These are phyloP conservation scores for Hetaerina titia DNA, from an alignment of 2,888 invertebrate species.

Conservation along the genomic window DNA sequence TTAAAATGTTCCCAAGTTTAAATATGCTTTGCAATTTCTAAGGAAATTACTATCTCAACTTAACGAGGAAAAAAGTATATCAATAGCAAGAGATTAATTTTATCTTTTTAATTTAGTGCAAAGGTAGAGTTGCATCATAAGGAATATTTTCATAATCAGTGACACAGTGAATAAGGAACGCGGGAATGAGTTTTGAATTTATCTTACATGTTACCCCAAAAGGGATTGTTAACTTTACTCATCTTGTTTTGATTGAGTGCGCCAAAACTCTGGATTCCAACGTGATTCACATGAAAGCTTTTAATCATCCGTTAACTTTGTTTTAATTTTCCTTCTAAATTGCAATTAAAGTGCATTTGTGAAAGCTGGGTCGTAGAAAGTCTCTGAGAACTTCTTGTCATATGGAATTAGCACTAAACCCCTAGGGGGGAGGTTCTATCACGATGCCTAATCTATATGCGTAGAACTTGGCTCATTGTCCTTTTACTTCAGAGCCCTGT, in stretches of 20 bases:
- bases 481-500: conserved; percentile 46
- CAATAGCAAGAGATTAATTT: too few relatives aligned
- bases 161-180: too few relatives aligned
- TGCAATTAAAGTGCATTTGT: conserved; percentile 40
- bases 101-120: too few relatives aligned
- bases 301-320: conserved; percentile 38
- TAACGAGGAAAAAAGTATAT: too few relatives aligned
- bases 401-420: conserved; percentile 34
- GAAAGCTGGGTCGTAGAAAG: not conserved
- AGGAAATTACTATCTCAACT: too few relatives aligned
- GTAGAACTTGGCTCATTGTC: conserved; percentile 63
- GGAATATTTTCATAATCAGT: too few relatives aligned
- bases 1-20: too few relatives aligned
- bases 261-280: not conserved
- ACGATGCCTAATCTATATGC: conserved; percentile 54
- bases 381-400: conserved; percentile 48
- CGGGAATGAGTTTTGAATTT: not conserved
- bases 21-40: too few relatives aligned
- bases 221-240: not conserved
- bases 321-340: conserved; percentile 26
- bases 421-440: conserved; percentile 34
- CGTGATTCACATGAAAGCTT: not conserved
- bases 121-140: too few relatives aligned
- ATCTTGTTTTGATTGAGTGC: not conserved
- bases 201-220: not conserved